phyloP scores from a whole-genome alignment of 2,888 invertebrate species.

The Calameuta idolon region DNA sequence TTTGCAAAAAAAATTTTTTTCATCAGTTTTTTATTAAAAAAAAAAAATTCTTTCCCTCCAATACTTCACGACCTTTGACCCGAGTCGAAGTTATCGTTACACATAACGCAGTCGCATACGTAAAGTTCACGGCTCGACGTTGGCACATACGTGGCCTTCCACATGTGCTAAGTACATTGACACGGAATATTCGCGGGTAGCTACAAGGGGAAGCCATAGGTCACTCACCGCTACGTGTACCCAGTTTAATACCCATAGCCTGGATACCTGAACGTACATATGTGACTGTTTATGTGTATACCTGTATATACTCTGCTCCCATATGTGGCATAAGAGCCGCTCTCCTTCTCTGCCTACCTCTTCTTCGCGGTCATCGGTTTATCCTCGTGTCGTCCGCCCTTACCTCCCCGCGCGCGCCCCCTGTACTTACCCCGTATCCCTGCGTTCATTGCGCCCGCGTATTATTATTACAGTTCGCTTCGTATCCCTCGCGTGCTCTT shows the following conservation, averaged over 20 bases:
- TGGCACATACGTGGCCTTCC: slow-evolving; percentile 8
- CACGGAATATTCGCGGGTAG: slow-evolving; percentile 38
- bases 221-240: slow-evolving; percentile 45
- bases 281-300: neutral
- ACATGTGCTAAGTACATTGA: slow-evolving; percentile 45
- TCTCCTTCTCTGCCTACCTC: neutral
- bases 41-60: neutral
- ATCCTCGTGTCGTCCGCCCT: neutral
- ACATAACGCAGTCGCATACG: neutral
- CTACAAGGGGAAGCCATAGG: slow-evolving; percentile 39
- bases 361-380: neutral
- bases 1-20: too few species aligned
- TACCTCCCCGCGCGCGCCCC: neutral
- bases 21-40: too few species aligned
- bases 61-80: slow-evolving; percentile 14
- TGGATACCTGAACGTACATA: neutral
- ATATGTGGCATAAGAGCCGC: neutral
- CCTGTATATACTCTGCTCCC: neutral
- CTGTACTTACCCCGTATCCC: neutral
- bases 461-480: neutral
- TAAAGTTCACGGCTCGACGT: neutral
- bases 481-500: neutral
- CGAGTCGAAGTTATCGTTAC: slow-evolving; percentile 7
- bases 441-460: neutral
- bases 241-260: neutral